Evolutionary conservation across 2,888 invertebrate genomes (phyloP).

Genomic region (Rotaria sp.): DNA sequence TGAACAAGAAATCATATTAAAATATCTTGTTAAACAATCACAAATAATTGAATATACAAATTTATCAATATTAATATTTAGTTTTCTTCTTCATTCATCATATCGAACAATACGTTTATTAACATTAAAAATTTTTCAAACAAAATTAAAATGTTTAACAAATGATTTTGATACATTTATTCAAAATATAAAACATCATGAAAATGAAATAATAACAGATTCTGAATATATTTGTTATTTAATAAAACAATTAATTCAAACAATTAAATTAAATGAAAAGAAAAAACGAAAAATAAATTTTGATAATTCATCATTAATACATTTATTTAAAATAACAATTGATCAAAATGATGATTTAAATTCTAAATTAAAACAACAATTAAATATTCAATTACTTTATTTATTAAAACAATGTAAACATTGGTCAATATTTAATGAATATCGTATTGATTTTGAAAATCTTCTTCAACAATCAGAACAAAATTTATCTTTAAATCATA

Average conservation of each 20-base stretch:
- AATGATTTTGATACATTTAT: neutral
- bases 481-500: neutral
- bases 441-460: neutral
- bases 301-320: neutral
- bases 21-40: neutral
- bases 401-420: conserved; percentile 17
- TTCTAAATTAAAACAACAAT: neutral
- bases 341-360: neutral
- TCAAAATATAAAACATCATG: neutral
- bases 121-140: neutral
- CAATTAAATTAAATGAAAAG: neutral
- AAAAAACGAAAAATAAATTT: neutral
- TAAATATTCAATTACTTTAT: neutral
- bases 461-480: neutral
- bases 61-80: neutral
- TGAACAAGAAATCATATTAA: conserved; percentile 20
- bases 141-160: neutral
- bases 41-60: neutral
- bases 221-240: neutral
- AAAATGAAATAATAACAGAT: neutral
- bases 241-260: neutral
- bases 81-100: neutral
- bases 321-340: neutral
- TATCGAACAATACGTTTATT: neutral
- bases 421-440: conserved; percentile 23